Percentiles rank a stretch among this genome's conserved stretches.
phyloP scores from a whole-genome alignment of 2,113 vertebrate genomes.

The Mustela nigripes region DNA sequence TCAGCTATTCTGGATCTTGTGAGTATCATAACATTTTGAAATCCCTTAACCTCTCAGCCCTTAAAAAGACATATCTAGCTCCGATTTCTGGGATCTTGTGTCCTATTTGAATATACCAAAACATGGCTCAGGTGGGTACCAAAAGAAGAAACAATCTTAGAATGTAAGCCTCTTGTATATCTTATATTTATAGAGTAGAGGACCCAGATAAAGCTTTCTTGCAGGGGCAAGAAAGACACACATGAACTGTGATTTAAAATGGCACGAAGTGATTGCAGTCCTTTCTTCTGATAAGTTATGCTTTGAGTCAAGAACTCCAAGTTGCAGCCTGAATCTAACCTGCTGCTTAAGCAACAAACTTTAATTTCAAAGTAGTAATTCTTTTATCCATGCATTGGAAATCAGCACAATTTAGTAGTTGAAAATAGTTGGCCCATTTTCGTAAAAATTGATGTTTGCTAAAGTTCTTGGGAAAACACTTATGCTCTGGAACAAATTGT shows the following conservation, averaged over 20 bases:
- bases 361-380: conserved; percentile 20
- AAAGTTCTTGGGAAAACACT: not conserved
- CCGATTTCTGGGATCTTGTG: not conserved
- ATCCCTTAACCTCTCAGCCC: not conserved
- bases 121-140: not conserved
- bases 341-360: not conserved
- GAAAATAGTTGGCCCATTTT: not conserved
- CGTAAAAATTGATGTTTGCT: conserved; percentile 31
- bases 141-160: not conserved
- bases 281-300: not conserved
- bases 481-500: not conserved
- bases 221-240: not conserved
- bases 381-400: not conserved
- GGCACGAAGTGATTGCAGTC: not conserved
- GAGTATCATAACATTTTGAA: not conserved
- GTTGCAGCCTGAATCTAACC: not conserved
- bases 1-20: not conserved
- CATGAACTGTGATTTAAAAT: not conserved
- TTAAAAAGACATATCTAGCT: not conserved
- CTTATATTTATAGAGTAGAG: not conserved
- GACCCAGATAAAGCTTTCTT: not conserved
- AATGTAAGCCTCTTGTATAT: not conserved
- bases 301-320: not conserved
- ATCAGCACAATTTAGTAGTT: not conserved
- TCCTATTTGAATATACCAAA: not conserved